Conservation (phyloP, 1,140 invertebrate species). For the Nebria ingens region DNA sequence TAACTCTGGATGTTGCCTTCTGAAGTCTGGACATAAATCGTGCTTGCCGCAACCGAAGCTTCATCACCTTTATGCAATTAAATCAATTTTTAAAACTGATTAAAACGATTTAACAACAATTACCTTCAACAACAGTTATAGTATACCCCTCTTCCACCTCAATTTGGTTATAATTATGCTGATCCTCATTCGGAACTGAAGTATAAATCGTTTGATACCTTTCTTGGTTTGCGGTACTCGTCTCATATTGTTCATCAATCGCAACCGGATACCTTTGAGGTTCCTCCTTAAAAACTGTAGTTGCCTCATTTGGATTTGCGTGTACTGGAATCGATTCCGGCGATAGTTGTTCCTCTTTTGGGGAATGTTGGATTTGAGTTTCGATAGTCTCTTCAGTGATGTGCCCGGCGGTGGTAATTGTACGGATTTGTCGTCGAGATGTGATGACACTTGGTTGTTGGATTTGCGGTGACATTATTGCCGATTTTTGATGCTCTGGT, state of each 20-base stretch:
- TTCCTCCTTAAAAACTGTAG: not conserved
- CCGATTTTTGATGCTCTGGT: not conserved
- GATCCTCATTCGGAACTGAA: not conserved
- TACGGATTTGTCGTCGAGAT: constrained; percentile 42
- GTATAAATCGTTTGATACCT: not conserved
- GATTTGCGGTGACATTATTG: constrained; percentile 24
- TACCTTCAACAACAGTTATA: not conserved
- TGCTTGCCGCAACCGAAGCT: not conserved
- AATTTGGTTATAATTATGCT: not conserved
- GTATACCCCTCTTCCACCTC: not conserved
- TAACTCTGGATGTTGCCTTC: constrained; percentile 37
- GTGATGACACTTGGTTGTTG: constrained; percentile 39
- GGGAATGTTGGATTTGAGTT: constrained; percentile 25
- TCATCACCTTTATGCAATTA: not conserved
- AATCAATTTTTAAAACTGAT: too few relatives aligned
- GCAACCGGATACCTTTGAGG: not conserved
- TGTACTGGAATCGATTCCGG: not conserved
- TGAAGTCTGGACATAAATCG: constrained; percentile 24
- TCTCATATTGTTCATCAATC: not conserved
- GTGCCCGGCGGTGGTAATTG: constrained; percentile 48
- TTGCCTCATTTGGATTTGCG: not conserved
- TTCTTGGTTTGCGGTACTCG: not conserved
- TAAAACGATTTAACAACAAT: too few relatives aligned
- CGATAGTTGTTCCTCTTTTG: constrained; percentile 20
- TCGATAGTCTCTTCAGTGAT: constrained; percentile 39